These are phyloP conservation scores for Uromys caudimaculatus DNA, from an alignment of 2,797 vertebrate species.

Conservation along the genomic window DNA sequence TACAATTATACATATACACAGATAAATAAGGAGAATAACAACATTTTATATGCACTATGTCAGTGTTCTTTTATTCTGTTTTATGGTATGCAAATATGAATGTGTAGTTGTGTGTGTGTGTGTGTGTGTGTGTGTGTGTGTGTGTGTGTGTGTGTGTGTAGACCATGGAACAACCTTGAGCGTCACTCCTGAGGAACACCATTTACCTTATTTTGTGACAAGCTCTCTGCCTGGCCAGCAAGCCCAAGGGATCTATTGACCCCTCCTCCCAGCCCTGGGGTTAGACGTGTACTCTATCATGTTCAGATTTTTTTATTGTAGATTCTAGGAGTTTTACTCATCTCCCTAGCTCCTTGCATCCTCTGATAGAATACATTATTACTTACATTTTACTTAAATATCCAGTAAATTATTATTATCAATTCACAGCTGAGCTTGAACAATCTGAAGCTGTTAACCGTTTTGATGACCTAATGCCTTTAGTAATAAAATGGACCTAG, in stretches of 20 bases:
- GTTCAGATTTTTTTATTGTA: neutral
- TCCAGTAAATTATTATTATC: neutral
- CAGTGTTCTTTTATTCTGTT: neutral
- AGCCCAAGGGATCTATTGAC: neutral
- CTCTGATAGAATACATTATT: neutral
- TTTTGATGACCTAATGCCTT: conserved; percentile 4
- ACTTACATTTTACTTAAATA: conserved; percentile 16
- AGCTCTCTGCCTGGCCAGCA: no score
- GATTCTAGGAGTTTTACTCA: neutral
- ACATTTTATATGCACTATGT: neutral
- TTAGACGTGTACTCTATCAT: neutral
- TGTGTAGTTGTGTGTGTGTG: no score
- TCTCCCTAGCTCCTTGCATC: neutral
- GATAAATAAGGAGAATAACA: neutral
- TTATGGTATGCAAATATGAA: neutral
- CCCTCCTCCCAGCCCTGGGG: neutral
- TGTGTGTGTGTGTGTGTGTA: neutral
- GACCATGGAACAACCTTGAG: neutral
- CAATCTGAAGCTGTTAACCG: neutral
- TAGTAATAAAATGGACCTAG: neutral
- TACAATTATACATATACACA: neutral
- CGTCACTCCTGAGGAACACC: neutral
- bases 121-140: neutral
- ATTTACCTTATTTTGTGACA: neutral
- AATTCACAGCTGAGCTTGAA: neutral